Base-by-base conservation (phyloP, 2,797 vertebrate species). In the Garrulus glandarius region DNA sequence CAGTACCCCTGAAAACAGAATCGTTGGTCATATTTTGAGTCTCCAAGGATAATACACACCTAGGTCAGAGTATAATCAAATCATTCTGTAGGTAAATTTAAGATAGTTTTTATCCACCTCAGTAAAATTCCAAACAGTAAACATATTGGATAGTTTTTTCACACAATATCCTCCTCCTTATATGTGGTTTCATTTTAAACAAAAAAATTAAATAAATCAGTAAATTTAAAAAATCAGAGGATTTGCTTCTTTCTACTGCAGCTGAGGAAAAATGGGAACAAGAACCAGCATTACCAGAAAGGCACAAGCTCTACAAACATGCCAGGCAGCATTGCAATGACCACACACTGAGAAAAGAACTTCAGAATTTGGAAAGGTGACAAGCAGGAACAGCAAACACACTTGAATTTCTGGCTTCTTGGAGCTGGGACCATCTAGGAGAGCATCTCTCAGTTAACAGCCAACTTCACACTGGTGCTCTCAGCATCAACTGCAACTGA, bases 271-370 rank as follows among this genome's bases (percentile, higher is more conserved):
- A 74, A 57, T 10, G 30, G 44, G 5, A 56, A 36, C 7, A 60
- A 60, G 32, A 55, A 53, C 2, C 8, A 61, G 4, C 20, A 55
- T 10, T 0, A 67, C 14, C 5, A 5, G 29, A 37, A 79, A 43
- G 10, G 15, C 12, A 6, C 9, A 1, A 0, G 19, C 18, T 37
- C 19, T n/a, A 1, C 4, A 29, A 68, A 26, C 10, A 7, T 0
- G 2, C 11, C 37, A 68, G 39, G 13, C 10, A 64, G 53, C 9
- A 43, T 1, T 30, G 13, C 17, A 72, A 11, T 26, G 30, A 72
- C 9, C 5, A 2, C 27, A 82, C 15, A 23, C 10, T 7, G 15
- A 37, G 4, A 32, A 29, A 74, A 77, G 41, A 37, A n/a, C 19
- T 63, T 44, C 26, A 49, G 46, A 30, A 60, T 13, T 9, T 36